These are phyloP conservation scores for Narcine bancroftii DNA, from an alignment of 2,113 vertebrate genomes.

Conservation along the genomic window DNA sequence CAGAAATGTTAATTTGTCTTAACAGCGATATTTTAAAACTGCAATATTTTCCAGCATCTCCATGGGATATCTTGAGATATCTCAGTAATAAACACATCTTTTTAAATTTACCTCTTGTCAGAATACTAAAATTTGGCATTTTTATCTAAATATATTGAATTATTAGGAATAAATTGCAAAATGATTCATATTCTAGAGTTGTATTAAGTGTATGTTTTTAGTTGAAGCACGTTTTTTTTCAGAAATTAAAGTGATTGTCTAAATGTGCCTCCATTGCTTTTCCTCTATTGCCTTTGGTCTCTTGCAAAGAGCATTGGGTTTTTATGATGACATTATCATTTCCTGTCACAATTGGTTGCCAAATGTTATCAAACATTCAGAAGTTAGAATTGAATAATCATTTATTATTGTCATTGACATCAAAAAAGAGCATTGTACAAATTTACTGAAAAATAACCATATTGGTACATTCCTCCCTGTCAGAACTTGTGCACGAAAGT, in stretches of 20 bases:
- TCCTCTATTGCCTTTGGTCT: not conserved
- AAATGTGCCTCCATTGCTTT: not conserved
- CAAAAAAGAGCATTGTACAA: not conserved
- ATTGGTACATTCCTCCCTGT: not conserved
- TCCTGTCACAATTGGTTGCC: not conserved
- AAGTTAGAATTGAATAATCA: not conserved
- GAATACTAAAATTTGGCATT: slow-evolving; percentile 8
- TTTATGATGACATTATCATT: not conserved
- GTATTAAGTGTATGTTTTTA: slow-evolving; percentile 19
- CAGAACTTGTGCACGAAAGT: not conserved
- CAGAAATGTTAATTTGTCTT: slow-evolving; percentile 32
- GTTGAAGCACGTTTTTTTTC: not conserved
- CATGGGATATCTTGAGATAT: not conserved
- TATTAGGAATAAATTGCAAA: slow-evolving; percentile 30
- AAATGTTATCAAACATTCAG: not conserved
- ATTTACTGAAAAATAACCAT: not conserved
- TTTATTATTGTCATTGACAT: not conserved
- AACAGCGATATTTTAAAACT: slow-evolving; percentile 23
- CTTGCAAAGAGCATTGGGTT: not conserved
- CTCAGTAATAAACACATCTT: slow-evolving; percentile 8
- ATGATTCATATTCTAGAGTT: slow-evolving; percentile 23
- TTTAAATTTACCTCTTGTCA: slow-evolving; percentile 26
- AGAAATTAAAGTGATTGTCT: too few species aligned
- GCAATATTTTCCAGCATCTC: slow-evolving; percentile 18
- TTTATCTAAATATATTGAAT: slow-evolving; percentile 20